These are phyloP conservation scores for Papilio polyxenes DNA, from an alignment of 1,140 invertebrate genomes.

Conservation along the genomic window DNA sequence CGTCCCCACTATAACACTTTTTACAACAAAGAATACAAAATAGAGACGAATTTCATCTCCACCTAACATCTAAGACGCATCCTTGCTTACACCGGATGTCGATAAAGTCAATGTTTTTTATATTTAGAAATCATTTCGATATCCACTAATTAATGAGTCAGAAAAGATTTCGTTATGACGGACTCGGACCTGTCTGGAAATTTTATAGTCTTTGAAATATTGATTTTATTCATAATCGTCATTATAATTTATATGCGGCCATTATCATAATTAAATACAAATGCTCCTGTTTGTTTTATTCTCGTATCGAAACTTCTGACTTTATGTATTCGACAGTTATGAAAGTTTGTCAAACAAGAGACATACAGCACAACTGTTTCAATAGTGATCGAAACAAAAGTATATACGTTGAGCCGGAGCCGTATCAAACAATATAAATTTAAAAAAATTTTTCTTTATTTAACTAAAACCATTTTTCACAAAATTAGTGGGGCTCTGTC, in stretches of 20 bases:
- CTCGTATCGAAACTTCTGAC: background rate
- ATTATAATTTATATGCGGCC: constrained; percentile 16
- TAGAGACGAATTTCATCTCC: background rate
- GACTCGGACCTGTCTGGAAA: background rate
- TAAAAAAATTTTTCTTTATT: no score
- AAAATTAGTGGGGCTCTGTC: no score
- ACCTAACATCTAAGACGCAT: background rate
- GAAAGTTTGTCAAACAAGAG: background rate
- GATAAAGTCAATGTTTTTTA: constrained; percentile 20
- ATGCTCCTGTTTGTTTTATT: constrained; percentile 12
- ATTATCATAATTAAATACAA: constrained; percentile 37
- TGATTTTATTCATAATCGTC: constrained; percentile 10
- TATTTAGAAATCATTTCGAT: constrained; percentile 3
- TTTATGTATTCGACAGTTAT: background rate
- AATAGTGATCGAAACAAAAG: constrained; percentile 23
- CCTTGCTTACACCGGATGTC: constrained; percentile 32
- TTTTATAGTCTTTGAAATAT: background rate
- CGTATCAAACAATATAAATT: constrained; percentile 16
- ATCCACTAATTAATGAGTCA: constrained; percentile 24
- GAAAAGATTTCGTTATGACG: constrained; percentile 16
- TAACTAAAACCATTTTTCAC: no score
- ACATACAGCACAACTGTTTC: constrained; percentile 20
- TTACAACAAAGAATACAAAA: constrained; percentile 33
- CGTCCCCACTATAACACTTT: constrained; percentile 42
- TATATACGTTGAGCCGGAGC: background rate